Evolutionary conservation across 1,140 invertebrate species (phyloP), one percentile per base, ranked within the genome.

Genomic region (Bombus confusus): DNA sequence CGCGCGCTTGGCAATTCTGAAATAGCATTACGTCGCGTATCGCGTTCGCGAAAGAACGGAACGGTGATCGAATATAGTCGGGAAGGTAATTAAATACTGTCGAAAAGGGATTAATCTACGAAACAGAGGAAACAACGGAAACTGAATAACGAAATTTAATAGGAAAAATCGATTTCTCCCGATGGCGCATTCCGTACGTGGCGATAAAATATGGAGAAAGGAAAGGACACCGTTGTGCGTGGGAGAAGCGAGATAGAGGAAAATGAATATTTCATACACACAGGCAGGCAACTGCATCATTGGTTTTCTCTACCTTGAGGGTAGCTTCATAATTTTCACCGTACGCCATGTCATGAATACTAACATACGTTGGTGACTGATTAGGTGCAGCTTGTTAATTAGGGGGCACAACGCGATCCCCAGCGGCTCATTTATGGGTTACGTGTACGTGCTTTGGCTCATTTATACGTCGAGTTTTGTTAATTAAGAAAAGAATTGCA

Each of bases 261-360:
- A 83, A 78, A 84, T 79, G 66, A 79, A 84, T 84, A 79, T 84
- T 84, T 84, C 75, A 79, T 78, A 34, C 13, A 59, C 12, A 68
- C 37, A 69, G n/a, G n/a, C 43, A 64, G 69, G 12, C 28, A 15
- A 43, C 5, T n/a, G 39, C 28, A 41, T 68, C 75, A 5, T 59
- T 75, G 9, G 22, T 47, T 57, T 43, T 59, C 57, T 31, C 31
- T 64, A 28, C 41, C 74, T 31, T 62, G 31, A 62, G 66, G 34
- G 1, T 41, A 59, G 41, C 39, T 22, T 71, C 82, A n/a, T 84
- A 84, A 84, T 78, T 84, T 64, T 43, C 66, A n/a, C 15, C 47
- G 18, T 52, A 52, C 18, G 47, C 8, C 39, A 15, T 22, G 22
- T 34, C 43, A 4, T 22, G 25, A 72, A 71, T 22, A 37, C 13